A percentile compares a stretch with the other conserved stretches of the same genome.
Evolutionary conservation across 1,140 invertebrate species (phyloP).

Genomic region (Orussus abietinus): DNA sequence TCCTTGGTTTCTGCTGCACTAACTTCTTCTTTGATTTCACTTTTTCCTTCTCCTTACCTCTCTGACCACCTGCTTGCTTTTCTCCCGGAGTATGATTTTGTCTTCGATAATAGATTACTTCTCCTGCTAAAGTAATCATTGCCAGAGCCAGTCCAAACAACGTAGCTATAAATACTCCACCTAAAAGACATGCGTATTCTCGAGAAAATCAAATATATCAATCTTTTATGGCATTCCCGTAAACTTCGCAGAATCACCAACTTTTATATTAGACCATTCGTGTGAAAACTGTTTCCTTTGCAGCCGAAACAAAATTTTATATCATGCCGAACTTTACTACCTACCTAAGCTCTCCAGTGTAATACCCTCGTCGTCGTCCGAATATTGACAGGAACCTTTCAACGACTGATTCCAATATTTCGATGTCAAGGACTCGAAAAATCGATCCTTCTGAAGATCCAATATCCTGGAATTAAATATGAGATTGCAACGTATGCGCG

Average conservation of each 20-base stretch:
- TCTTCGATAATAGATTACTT: slow-evolving; percentile 73
- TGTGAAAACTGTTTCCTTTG: slow-evolving; percentile 1
- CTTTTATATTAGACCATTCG: slow-evolving; percentile 1
- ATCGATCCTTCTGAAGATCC: slow-evolving; percentile 79
- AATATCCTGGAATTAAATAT: slow-evolving; percentile 59
- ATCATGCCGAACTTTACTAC: slow-evolving; percentile 9
- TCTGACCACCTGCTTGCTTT: slow-evolving; percentile 35
- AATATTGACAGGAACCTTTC: slow-evolving; percentile 63
- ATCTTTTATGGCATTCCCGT: slow-evolving; percentile 2
- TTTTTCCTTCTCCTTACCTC: slow-evolving; percentile 25
- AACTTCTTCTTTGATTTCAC: slow-evolving; percentile 37
- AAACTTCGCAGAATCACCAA: no score
- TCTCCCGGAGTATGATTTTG: slow-evolving; percentile 56
- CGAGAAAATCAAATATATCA: slow-evolving; percentile 3
- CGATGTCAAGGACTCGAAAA: slow-evolving; percentile 70
- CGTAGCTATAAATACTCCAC: slow-evolving; percentile 86
- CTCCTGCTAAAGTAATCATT: slow-evolving; percentile 74
- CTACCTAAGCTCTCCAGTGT: slow-evolving; percentile 80
- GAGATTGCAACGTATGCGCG: no score
- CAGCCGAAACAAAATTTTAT: background rate
- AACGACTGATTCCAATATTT: slow-evolving; percentile 81
- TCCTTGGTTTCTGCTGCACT: slow-evolving; percentile 52
- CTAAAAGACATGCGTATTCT: slow-evolving; percentile 45
- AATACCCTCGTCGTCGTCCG: slow-evolving; percentile 81
- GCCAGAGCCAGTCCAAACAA: slow-evolving; percentile 76